Evolutionary conservation across 2,113 vertebrate species (phyloP).

Genomic region (Pimephales promelas): DNA sequence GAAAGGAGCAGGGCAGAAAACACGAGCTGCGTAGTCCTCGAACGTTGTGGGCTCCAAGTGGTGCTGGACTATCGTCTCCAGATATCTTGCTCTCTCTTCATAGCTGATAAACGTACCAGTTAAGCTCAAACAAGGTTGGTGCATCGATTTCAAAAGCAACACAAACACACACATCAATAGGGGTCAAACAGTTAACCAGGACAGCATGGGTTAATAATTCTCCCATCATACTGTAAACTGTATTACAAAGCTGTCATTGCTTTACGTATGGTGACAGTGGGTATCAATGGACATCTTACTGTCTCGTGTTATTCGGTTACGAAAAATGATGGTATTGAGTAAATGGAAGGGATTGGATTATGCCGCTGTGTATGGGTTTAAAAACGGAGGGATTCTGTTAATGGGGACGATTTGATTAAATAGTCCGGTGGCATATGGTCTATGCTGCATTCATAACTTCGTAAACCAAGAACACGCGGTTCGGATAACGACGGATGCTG

Average conservation of each 20-base stretch:
- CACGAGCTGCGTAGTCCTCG: constrained; percentile 95
- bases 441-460: constrained; percentile 44
- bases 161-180: constrained; percentile 30
- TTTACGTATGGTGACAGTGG: constrained; percentile 35
- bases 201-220: constrained; percentile 29
- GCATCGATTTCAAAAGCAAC: not conserved
- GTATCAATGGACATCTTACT: constrained; percentile 51
- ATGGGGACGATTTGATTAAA: constrained; percentile 52
- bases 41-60: constrained; percentile 95
- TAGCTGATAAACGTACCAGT: constrained; percentile 84
- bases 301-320: constrained; percentile 58
- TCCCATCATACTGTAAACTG: constrained; percentile 26
- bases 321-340: constrained; percentile 54
- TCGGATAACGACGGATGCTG: constrained; percentile 11
- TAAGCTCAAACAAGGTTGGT: constrained; percentile 68
- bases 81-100: constrained; percentile 92
- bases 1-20: constrained; percentile 95
- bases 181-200: constrained; percentile 18
- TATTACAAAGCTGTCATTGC: constrained; percentile 47
- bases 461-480: constrained; percentile 12
- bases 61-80: constrained; percentile 94
- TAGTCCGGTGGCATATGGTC: constrained; percentile 18
- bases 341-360: constrained; percentile 58
- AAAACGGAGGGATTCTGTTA: constrained; percentile 56
- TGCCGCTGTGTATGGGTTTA: constrained; percentile 30